Conservation (phyloP, 2,888 invertebrate species). For the Carpatolechia fugitivella region DNA sequence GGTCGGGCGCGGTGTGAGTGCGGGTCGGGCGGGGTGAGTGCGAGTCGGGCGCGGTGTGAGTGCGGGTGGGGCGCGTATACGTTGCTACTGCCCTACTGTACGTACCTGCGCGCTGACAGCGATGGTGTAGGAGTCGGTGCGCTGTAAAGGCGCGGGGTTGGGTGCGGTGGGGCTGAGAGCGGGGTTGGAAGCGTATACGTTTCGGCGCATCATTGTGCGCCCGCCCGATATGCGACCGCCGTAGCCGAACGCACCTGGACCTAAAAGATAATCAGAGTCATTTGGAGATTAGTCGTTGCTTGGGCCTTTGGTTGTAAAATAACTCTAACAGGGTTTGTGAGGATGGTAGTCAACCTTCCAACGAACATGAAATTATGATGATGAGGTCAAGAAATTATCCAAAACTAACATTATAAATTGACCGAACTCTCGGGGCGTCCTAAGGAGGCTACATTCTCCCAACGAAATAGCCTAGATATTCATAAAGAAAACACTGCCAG, state of each 20-base stretch:
- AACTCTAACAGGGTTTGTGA: too few relatives aligned
- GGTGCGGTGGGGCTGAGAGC: conserved; percentile 57
- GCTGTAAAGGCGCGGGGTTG: conserved; percentile 31
- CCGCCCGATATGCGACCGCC: conserved; percentile 32
- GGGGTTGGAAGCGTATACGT: conserved; percentile 69
- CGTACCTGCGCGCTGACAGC: conserved; percentile 34
- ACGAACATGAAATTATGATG: too few relatives aligned
- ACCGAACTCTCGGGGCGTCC: too few relatives aligned
- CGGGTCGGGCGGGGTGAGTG: background rate
- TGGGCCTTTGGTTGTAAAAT: background rate
- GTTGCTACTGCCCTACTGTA: background rate
- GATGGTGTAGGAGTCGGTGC: conserved; percentile 40
- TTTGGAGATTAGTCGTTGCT: background rate
- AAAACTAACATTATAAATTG: too few relatives aligned
- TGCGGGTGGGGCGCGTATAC: background rate
- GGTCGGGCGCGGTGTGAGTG: background rate
- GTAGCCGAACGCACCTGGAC: background rate
- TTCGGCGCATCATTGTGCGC: conserved; percentile 50
- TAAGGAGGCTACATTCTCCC: too few relatives aligned
- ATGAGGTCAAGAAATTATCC: too few relatives aligned
- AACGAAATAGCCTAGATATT: too few relatives aligned
- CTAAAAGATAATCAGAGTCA: too few relatives aligned
- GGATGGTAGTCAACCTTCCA: too few relatives aligned
- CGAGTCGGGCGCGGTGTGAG: background rate
- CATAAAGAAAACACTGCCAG: too few relatives aligned